Conservation (phyloP, 2,797 vertebrate species). For the Acropternis orthonyx region DNA sequence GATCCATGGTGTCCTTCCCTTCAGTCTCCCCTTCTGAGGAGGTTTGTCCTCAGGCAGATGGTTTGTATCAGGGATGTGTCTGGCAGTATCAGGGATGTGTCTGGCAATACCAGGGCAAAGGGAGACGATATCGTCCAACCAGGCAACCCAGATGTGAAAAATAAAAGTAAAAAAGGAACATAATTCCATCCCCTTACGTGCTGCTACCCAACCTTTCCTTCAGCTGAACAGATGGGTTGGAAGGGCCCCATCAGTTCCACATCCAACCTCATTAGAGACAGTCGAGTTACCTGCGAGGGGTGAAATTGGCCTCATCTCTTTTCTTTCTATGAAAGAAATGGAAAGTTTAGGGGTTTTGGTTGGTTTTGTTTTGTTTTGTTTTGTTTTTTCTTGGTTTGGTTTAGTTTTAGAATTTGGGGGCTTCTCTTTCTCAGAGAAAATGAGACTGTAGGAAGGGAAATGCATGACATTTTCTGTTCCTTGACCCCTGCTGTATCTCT, state of each 20-base stretch:
- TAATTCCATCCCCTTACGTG: conserved; percentile 75
- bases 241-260: neutral
- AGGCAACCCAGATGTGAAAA: neutral
- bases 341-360: conserved; percentile 26
- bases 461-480: conserved; percentile 79
- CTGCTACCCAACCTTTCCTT: conserved; percentile 83
- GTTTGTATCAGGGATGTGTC: neutral
- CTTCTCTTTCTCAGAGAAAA: conserved; percentile 54
- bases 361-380: too few relatives aligned
- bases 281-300: neutral
- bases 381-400: conserved; percentile 55
- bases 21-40: neutral
- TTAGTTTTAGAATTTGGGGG: conserved; percentile 71
- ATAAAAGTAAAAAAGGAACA: neutral
- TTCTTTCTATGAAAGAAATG: conserved; percentile 98
- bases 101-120: neutral
- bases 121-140: neutral
- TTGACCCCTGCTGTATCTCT: conserved; percentile 55
- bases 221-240: conserved; percentile 67
- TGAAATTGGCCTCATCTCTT: conserved; percentile 67
- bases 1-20: neutral
- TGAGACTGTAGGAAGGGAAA: conserved; percentile 19
- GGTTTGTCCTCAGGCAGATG: neutral
- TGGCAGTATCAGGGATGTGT: neutral
- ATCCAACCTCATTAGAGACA: neutral